These are phyloP conservation scores for Dipodomys spectabilis DNA, from an alignment of 2,113 vertebrate genomes.

Conservation along the genomic window DNA sequence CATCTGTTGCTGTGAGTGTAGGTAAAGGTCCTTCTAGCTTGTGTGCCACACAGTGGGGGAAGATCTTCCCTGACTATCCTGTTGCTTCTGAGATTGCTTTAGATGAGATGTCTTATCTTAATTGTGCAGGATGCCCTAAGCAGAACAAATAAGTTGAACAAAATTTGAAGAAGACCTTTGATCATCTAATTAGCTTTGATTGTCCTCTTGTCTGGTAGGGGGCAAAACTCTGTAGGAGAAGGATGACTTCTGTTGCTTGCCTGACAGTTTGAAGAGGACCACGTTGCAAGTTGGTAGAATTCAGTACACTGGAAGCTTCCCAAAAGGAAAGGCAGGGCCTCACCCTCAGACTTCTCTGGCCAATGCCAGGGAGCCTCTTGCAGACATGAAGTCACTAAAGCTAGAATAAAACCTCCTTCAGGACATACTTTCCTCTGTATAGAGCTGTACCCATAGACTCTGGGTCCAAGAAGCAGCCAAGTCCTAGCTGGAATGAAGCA, in stretches of 20 bases:
- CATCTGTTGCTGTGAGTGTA: background rate
- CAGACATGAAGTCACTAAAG: background rate
- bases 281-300: background rate
- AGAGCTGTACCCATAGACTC: background rate
- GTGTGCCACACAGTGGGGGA: background rate
- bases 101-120: slow-evolving; percentile 34
- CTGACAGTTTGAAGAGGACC: background rate
- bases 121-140: background rate
- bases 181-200: background rate
- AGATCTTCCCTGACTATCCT: background rate
- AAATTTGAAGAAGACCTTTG: background rate
- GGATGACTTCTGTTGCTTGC: background rate
- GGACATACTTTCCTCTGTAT: background rate
- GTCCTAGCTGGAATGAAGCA: background rate
- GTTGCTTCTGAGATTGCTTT: slow-evolving; percentile 27
- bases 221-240: background rate
- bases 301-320: background rate
- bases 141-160: slow-evolving; percentile 45
- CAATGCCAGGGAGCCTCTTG: background rate
- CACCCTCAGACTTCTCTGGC: background rate
- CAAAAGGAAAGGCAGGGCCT: background rate
- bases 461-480: background rate
- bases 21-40: background rate
- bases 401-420: background rate
- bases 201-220: background rate